Base-by-base conservation (phyloP, 2,888 invertebrate genomes). In the Oligia strigilis region DNA sequence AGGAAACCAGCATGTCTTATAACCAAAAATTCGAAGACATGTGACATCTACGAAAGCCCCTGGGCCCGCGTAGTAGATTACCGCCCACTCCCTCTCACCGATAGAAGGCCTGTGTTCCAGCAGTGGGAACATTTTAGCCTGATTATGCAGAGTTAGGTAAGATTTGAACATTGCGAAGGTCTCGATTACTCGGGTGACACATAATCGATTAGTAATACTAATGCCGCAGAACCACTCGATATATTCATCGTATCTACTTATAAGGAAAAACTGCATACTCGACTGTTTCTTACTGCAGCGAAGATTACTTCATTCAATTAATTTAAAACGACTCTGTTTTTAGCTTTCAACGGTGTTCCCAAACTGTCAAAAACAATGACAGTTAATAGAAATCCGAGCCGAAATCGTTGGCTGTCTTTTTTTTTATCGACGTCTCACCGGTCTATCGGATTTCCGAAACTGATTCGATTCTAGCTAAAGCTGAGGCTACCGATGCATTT, bases 341-440 rank as follows among this genome's bases (percentile, higher is more conserved):
- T 83, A 85, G 74, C 78, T 77, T 78, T 83, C 66, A 71, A 76
- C 75, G 78, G 69, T 79, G 75, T 77, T 82, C 81, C 55, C 65
- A 70, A 87, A 80, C 84, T 85, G 89, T 85, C 89, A 85, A 74
- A 84, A 67, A 82, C 86, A 86, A 70, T 72, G 75, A 75, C 75
- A 79, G 66, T 79, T 88, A 90, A 83, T 90, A 83, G 90, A 86
- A 83, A 89, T 89, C 62, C 67, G 83, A 90, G 78, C 81, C 73
- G 71, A 77, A 81, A 84, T 83, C 78, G 72, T 79, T 79, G 70
- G 62, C 66, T 74, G 80, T 72, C 78, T 77, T 75, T 76, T 75
- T 76, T 74, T 81, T 89, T 86, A 77, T 78, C 60, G 77, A 82
- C 75, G 67, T 77, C 82, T 80, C 75, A 78, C 79, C 83, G 78